phyloP scores from a whole-genome alignment of 2,888 invertebrate genomes.

The Pristionchus fissidentatus region DNA sequence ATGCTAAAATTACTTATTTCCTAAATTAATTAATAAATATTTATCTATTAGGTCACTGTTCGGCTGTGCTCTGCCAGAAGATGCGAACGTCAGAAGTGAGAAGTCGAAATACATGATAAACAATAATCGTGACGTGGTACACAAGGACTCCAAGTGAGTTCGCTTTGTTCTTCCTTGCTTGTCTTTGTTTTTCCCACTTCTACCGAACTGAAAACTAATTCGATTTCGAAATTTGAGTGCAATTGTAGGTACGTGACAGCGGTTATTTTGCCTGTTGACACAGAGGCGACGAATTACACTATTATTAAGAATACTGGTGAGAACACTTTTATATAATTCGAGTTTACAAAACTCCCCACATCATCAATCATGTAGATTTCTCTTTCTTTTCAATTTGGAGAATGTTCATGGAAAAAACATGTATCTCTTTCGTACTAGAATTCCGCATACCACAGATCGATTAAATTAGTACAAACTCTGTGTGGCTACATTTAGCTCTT shows the following conservation, averaged over 20 bases:
- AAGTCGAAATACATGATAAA: slow-evolving; percentile 2
- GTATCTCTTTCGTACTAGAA: no score
- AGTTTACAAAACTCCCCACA: background rate
- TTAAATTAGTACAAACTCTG: no score
- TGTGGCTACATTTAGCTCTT: no score
- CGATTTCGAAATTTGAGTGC: background rate
- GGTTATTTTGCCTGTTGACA: slow-evolving; percentile 19
- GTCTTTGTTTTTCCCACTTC: background rate
- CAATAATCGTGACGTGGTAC: background rate
- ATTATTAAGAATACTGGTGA: slow-evolving; percentile 15
- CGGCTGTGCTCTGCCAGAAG: slow-evolving; percentile 18
- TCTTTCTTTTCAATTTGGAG: background rate
- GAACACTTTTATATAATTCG: background rate
- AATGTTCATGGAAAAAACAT: no score
- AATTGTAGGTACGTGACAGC: slow-evolving; percentile 36
- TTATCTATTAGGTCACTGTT: slow-evolving; percentile 13
- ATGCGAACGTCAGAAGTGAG: background rate
- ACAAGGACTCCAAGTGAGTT: slow-evolving; percentile 10
- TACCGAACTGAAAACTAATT: background rate
- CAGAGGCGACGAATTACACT: slow-evolving; percentile 17
- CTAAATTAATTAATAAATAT: background rate
- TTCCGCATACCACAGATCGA: no score
- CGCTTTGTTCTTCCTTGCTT: no score
- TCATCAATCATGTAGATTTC: background rate
- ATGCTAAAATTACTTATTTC: background rate